Percentiles rank a stretch among this genome's conserved stretches.
Evolutionary conservation across 1,140 invertebrate genomes (phyloP).

Genomic region (Caenorhabditis tropicalis): DNA sequence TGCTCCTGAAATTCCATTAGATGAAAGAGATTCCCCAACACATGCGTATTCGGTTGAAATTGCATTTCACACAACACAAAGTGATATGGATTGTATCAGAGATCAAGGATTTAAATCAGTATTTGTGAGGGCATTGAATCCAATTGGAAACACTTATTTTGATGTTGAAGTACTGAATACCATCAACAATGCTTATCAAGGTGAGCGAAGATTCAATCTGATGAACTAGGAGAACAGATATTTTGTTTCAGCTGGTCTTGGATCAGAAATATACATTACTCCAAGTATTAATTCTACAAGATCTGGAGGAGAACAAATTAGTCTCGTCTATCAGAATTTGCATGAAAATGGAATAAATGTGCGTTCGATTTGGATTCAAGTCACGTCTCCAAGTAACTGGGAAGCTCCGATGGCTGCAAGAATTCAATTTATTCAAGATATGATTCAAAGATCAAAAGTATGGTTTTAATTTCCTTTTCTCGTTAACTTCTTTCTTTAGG

Average conservation of each 20-base stretch:
- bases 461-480: neutral
- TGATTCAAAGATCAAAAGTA: neutral
- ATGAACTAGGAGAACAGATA: neutral
- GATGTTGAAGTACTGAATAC: neutral
- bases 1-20: slow-evolving; percentile 9
- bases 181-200: slow-evolving; percentile 4
- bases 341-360: neutral
- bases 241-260: slow-evolving; percentile 35
- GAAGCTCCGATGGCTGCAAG: neutral
- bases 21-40: neutral
- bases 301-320: neutral
- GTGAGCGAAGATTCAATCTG: neutral
- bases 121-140: slow-evolving; percentile 12
- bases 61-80: slow-evolving; percentile 17
- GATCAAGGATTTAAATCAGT: neutral
- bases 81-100: slow-evolving; percentile 28
- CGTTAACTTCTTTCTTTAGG: neutral
- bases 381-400: slow-evolving; percentile 3
- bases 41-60: slow-evolving; percentile 25
- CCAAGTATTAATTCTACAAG: slow-evolving; percentile 3
- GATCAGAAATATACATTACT: slow-evolving; percentile 28
- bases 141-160: slow-evolving; percentile 4
- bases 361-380: slow-evolving; percentile 39
- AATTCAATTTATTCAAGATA: slow-evolving; percentile 11
- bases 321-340: neutral